Evolutionary conservation across 1,140 invertebrate species (phyloP), one percentile per base, ranked within the genome.

Genomic region (Orussus abietinus): DNA sequence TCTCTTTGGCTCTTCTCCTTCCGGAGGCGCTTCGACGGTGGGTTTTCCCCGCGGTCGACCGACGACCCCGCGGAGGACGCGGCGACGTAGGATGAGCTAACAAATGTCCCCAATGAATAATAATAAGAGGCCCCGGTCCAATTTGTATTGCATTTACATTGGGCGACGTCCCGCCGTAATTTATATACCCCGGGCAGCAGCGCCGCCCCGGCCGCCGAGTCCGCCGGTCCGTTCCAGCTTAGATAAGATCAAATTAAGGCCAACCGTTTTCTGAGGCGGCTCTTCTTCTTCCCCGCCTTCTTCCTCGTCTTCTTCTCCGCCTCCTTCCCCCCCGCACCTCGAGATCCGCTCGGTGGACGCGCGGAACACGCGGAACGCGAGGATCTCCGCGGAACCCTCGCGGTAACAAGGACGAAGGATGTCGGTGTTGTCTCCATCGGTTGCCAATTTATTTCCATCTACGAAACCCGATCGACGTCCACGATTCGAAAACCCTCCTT

Each of bases 91-190:
- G 62, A 63, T 60, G 62, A 62, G 55, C 54, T 63, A 63, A 65
- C 59, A 63, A 65, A 65, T 63, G 53, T 57, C 51, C 49, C 43
- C 59, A 65, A 62, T 65, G 59, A 65, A 65, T 65, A 63, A 64
- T 60, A 64, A 62, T 63, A 65, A 59, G 58, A 56, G 45, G 30
- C 41, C n/a, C 37, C 35, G 40, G 49, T 53, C 51, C 59, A 65
- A 63, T 65, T 62, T 64, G 61, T 62, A 60, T 57, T 59, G 51
- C 51, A 57, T 64, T 65, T 62, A 60, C 51, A 63, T 63, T 49
- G 43, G 36, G 29, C 40, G 39, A 60, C 54, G 36, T 56, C 45
- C 31, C 31, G 32, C 10, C 42, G 39, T 64, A 51, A 62, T 64
- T 62, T 57, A 62, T 63, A 54, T 44, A 30, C 22, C 20, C 29